These are phyloP conservation scores for Galemys pyrenaicus DNA, from an alignment of 2,113 vertebrate genomes.

Conservation along the genomic window DNA sequence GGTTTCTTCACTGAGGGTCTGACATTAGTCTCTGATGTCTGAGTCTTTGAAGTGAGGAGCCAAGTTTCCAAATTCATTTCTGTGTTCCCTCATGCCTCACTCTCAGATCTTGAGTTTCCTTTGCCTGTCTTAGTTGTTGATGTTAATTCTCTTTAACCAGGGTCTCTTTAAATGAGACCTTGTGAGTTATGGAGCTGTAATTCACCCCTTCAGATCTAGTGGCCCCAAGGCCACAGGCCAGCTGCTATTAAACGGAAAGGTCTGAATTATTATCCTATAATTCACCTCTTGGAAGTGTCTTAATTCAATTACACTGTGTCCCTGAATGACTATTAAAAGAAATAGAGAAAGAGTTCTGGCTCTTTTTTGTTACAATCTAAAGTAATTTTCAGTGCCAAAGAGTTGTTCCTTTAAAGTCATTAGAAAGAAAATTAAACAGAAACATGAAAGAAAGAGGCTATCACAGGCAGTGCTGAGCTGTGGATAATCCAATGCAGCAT, in stretches of 20 bases:
- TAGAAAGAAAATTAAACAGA: constrained; percentile 66
- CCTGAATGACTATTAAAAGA: constrained; percentile 72
- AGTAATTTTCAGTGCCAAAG: constrained; percentile 65
- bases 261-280: constrained; percentile 67
- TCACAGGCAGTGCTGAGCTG: background rate
- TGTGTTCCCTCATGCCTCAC: background rate
- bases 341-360: constrained; percentile 39
- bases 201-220: constrained; percentile 47
- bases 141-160: constrained; percentile 55
- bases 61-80: background rate
- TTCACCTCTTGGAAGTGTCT: constrained; percentile 50
- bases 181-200: constrained; percentile 64
- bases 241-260: constrained; percentile 48
- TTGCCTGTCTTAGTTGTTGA: background rate
- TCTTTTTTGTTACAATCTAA: constrained; percentile 59
- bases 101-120: background rate
- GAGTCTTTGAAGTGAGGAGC: background rate
- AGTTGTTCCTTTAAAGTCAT: constrained; percentile 67
- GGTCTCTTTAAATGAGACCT: constrained; percentile 7
- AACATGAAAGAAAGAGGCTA: constrained; percentile 54
- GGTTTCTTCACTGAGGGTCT: background rate
- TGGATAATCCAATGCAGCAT: background rate
- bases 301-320: constrained; percentile 70
- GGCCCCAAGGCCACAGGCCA: constrained; percentile 58
- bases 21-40: constrained; percentile 37